phyloP scores from a whole-genome alignment of 2,113 vertebrate genomes.

The Haemorhous mexicanus region DNA sequence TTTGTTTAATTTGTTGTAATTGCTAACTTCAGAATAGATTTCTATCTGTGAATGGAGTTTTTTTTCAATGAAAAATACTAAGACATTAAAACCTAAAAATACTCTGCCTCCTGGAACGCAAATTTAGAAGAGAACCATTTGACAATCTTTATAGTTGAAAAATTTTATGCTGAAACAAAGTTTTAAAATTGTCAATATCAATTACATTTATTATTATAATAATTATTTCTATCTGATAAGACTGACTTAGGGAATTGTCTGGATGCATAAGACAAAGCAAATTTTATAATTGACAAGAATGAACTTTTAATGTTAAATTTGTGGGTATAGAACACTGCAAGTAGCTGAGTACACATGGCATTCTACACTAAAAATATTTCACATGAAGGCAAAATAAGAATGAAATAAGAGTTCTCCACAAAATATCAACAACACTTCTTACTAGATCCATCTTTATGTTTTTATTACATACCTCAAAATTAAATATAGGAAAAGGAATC shows the following conservation, averaged over 20 bases:
- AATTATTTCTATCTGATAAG: neutral
- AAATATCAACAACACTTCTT: neutral
- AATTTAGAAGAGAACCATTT: neutral
- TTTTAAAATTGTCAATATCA: neutral
- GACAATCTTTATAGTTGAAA: neutral
- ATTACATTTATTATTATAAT: neutral
- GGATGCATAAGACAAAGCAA: neutral
- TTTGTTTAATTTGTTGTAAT: neutral
- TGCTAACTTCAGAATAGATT: neutral
- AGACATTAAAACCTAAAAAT: neutral
- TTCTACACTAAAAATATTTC: neutral
- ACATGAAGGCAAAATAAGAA: neutral
- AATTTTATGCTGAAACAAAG: neutral
- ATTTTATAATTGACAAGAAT: neutral
- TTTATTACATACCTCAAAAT: neutral
- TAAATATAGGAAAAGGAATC: accelerated
- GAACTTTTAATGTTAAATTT: neutral
- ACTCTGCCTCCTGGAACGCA: accelerated
- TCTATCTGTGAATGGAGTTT: neutral
- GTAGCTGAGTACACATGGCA: neutral
- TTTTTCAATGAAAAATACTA: neutral
- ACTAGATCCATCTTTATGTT: neutral
- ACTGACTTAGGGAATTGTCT: neutral
- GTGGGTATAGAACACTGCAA: neutral
- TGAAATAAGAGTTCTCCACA: neutral